Evolutionary conservation across 2,797 vertebrate species (phyloP).

Genomic region (Gobio occitaniae): DNA sequence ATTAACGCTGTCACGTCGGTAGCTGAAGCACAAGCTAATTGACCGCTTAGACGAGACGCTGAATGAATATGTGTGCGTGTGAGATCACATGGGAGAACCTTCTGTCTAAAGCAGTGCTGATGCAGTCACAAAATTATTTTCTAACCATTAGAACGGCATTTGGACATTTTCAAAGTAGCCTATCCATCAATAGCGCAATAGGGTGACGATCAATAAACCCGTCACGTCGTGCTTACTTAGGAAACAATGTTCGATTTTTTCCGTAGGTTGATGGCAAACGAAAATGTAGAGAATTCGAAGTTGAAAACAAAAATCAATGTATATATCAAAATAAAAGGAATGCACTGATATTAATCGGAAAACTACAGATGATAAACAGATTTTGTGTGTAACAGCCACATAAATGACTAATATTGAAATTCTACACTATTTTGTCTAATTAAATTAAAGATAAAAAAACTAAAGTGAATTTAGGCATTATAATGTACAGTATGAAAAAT

Average conservation of each 20-base stretch:
- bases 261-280: neutral
- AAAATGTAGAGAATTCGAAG: neutral
- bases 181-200: neutral
- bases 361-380: no score
- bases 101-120: neutral
- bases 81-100: neutral
- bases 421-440: neutral
- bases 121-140: neutral
- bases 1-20: neutral
- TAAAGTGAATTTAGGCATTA: neutral
- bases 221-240: neutral
- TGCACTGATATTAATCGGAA: neutral
- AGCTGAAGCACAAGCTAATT: slow-evolving; percentile 17
- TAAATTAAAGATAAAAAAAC: neutral
- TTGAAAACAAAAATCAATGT: neutral
- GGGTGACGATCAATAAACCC: neutral
- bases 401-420: neutral
- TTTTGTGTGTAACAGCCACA: neutral
- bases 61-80: neutral
- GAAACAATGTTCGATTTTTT: neutral
- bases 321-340: neutral
- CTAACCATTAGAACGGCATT: neutral
- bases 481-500: neutral
- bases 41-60: slow-evolving; percentile 10
- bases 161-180: neutral